These are phyloP conservation scores for Spinus pinus DNA, from an alignment of 2,797 vertebrate genomes.

Conservation along the genomic window DNA sequence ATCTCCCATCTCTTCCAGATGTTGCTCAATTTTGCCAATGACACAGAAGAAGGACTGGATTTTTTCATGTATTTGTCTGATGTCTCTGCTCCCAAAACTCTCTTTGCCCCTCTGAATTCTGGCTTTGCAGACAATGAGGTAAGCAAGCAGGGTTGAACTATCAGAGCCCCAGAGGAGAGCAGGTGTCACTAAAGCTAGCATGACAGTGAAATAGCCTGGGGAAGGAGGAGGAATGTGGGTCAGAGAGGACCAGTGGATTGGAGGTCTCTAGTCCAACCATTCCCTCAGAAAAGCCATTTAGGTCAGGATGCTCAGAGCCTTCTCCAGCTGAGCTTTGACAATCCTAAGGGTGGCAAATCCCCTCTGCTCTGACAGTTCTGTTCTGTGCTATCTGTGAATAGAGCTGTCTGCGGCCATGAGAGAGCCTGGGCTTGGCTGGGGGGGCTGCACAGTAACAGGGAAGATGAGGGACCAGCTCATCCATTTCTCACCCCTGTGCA, in stretches of 20 bases:
- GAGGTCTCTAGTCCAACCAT: background rate
- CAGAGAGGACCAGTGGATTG: background rate
- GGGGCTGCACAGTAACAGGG: background rate
- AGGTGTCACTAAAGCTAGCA: background rate
- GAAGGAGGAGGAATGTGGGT: background rate
- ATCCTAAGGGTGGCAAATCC: background rate
- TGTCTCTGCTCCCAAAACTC: slow-evolving; percentile 80
- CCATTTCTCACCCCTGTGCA: background rate
- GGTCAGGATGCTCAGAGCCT: background rate
- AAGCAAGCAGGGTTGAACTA: background rate
- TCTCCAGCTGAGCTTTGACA: background rate
- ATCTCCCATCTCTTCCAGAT: slow-evolving; percentile 69
- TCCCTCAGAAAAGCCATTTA: background rate
- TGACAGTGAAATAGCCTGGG: background rate
- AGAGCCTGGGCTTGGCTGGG: background rate
- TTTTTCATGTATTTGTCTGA: slow-evolving; percentile 84
- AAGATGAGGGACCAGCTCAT: background rate
- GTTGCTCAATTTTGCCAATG: slow-evolving; percentile 82
- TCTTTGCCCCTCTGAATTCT: slow-evolving; percentile 89
- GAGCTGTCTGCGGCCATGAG: background rate
- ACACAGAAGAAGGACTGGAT: slow-evolving; percentile 76
- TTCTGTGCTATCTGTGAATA: rapidly evolving
- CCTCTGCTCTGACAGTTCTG: background rate
- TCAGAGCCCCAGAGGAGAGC: background rate
- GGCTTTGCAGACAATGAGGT: slow-evolving; percentile 88